Evolutionary conservation across 2,888 invertebrate species (phyloP).

Genomic region (Tenthredo mesomela): DNA sequence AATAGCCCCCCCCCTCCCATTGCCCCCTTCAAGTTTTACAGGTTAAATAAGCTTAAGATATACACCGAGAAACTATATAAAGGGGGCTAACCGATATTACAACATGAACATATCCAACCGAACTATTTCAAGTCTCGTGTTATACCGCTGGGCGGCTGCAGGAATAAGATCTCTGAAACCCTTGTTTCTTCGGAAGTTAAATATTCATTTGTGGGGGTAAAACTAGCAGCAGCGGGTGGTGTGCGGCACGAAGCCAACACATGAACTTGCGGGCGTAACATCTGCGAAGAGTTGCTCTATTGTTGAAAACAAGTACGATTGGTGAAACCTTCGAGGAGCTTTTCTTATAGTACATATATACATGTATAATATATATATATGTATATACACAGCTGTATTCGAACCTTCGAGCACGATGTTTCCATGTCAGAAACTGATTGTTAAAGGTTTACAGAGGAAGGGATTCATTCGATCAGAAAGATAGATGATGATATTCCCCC

Average conservation of each 20-base stretch:
- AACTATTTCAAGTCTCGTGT: neutral
- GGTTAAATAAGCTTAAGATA: slow-evolving; percentile 40
- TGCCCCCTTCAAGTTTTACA: slow-evolving; percentile 22
- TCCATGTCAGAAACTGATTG: slow-evolving; percentile 6
- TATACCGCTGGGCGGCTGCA: neutral
- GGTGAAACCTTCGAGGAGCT: neutral
- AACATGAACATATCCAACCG: neutral
- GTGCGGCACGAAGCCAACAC: slow-evolving; percentile 8
- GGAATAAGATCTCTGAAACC: neutral
- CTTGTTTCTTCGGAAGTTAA: neutral
- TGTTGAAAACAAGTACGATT: slow-evolving; percentile 37
- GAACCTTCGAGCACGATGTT: neutral
- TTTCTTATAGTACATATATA: neutral
- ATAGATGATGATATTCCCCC: neutral
- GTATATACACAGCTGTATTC: neutral
- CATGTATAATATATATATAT: no score
- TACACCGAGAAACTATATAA: slow-evolving; percentile 1
- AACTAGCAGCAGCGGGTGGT: neutral
- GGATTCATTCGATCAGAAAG: slow-evolving; percentile 2
- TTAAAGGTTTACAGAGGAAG: neutral
- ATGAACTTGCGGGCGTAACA: slow-evolving; percentile 15
- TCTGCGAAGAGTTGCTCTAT: slow-evolving; percentile 40
- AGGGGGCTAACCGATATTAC: slow-evolving; percentile 53
- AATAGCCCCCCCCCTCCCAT: slow-evolving; percentile 60
- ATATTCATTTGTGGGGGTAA: slow-evolving; percentile 19